A percentile compares a stretch with the other conserved stretches of the same genome.
Evolutionary conservation across 1,140 invertebrate species (phyloP).

Genomic region (Lepidurus apus): DNA sequence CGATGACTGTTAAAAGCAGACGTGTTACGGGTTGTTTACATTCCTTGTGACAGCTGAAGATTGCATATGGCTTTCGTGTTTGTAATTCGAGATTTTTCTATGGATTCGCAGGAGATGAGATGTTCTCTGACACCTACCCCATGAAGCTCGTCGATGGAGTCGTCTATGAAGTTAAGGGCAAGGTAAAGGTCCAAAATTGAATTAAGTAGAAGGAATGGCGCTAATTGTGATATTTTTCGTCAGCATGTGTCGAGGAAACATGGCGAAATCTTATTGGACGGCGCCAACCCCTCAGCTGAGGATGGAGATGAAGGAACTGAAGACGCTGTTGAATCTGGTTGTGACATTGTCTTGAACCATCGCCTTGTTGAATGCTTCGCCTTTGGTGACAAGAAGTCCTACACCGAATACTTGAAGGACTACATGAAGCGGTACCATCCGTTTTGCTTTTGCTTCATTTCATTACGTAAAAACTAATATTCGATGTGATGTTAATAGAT

Average conservation of each 20-base stretch:
- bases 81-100: conserved; percentile 22
- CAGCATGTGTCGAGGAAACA: conserved; percentile 65
- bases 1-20: conserved; percentile 1
- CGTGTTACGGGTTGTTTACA: conserved; percentile 28
- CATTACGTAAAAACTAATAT: conserved; percentile 39
- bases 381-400: conserved; percentile 82
- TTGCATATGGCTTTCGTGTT: neutral
- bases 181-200: conserved; percentile 47
- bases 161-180: conserved; percentile 91
- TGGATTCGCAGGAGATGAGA: conserved; percentile 79
- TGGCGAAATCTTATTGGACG: conserved; percentile 74
- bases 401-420: conserved; percentile 86
- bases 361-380: conserved; percentile 78
- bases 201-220: neutral
- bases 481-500: conserved; percentile 47
- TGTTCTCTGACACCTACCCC: conserved; percentile 96
- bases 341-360: conserved; percentile 91
- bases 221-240: conserved; percentile 35
- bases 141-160: conserved; percentile 89
- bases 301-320: conserved; percentile 82
- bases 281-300: conserved; percentile 88
- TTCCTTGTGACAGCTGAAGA: neutral
- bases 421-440: conserved; percentile 85
- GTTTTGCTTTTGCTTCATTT: neutral
- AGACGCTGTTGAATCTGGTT: conserved; percentile 63